Conservation (phyloP, 2,797 vertebrate genomes). For the Tangara arthus region DNA sequence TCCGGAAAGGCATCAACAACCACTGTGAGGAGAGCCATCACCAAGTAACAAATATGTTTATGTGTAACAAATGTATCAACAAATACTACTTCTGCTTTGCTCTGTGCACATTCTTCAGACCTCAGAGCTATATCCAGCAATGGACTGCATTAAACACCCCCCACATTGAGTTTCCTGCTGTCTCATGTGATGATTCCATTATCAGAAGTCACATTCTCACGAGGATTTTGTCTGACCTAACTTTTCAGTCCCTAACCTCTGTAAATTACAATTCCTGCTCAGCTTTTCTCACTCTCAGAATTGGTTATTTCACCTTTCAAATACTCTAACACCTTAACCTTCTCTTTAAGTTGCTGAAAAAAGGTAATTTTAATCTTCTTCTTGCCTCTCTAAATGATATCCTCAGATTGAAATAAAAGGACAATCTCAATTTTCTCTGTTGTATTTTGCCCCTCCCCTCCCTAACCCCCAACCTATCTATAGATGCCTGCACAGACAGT, state of each 20-base stretch:
- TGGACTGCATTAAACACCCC: neutral
- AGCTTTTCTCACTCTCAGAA: neutral
- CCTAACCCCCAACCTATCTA: neutral
- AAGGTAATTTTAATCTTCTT: neutral
- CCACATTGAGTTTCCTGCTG: neutral
- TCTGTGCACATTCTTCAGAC: neutral
- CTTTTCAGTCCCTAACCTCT: neutral
- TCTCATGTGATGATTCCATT: neutral
- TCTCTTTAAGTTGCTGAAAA: neutral
- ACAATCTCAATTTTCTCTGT: neutral
- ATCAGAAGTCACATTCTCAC: neutral
- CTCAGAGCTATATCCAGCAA: neutral
- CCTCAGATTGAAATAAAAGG: neutral
- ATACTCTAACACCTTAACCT: neutral
- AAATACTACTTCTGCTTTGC: neutral
- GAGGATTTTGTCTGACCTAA: neutral
- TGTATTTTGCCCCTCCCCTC: neutral
- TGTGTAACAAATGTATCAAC: neutral
- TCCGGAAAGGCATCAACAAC: neutral
- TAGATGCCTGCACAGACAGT: neutral
- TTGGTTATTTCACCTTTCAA: neutral
- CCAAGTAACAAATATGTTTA: neutral
- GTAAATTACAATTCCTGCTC: neutral
- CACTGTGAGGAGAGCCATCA: neutral
- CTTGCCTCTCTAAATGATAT: neutral